Evolutionary conservation across 92 coral and sea anemone species (phyloP), one percentile per base, ranked within the genome.

Genomic region (Paramuricea clavata): DNA sequence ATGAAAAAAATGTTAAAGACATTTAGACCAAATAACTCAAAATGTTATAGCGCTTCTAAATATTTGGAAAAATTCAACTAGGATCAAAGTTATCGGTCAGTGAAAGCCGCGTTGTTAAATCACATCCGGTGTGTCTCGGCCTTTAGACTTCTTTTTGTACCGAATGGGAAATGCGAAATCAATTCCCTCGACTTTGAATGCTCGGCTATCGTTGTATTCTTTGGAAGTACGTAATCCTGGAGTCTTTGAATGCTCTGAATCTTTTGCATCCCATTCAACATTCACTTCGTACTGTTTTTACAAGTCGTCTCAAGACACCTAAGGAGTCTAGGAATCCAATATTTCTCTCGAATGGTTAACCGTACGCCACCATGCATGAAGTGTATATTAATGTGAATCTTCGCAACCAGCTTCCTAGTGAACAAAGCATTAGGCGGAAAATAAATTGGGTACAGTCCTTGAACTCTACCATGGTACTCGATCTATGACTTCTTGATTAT

Each of bases 341-440:
- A 78, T 27, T 23, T 54, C 68, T 78, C 83, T 25, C 83, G 57
- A 27, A 78, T 69, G 16, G 82, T 49, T 49, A 76, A 76, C 2
- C 82, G 32, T 22, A 78, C 71, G 16, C 86, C 86, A 33, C 86
- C 86, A 72, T 83, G 87, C 72, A 68, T 23, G n/a, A n/a, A n/a
- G n/a, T n/a, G n/a, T 19, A 74, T 85, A 83, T 25, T 54, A 21
- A 30, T 31, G 31, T 85, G 88, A 16, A 69, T 78, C 25, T 27
- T 32, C 49, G 17, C 72, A 5, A 85, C 88, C 36, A 74, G 25
- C 74, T 83, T 83, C 12, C 25, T 76, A 21, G 87, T 30, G 39
- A 27, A 72, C 5, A 49, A 57, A 32, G 49, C 32, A 23, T 36
- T 50, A 30, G 61, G n/a, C 7, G 87, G 87, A 15, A 83, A 69